Evolutionary conservation across 2,888 invertebrate species (phyloP), one percentile per base, ranked within the genome.

Genomic region (Tubulanus polymorphus): DNA sequence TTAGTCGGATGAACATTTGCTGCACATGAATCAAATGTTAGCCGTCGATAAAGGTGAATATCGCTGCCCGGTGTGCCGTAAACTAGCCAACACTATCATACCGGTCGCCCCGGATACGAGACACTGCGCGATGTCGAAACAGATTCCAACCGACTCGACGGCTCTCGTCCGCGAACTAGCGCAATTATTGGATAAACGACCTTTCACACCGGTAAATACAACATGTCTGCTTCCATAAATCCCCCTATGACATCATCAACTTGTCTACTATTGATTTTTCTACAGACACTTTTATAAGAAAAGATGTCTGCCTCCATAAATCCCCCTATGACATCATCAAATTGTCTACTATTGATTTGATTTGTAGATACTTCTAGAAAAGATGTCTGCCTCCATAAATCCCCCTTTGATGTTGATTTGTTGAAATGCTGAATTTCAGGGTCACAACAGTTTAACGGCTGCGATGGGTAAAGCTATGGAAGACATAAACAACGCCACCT

Each of bases 21-120:
- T 53, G 29, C 46, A 29, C n/a, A 27, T 28, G 2, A 46, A 27
- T 3, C 65, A 88, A 69, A 85, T 82, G 35, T 76, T 72, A 37
- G 69, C 79, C 50, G 72, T 72, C 58, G 66, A 58, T 56, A 74
- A 72, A 52, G 72, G 70, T 51, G 95, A 96, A 83, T 96, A 92
- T 82, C 86, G 89, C 67, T 96, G 96, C 81, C 96, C 96, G 27
- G 84, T 96, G 63, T 97, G 96, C 80, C 86, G 96, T 15, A 94
- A 95, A 81, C 79, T 91, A 53, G 89, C 91, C 0, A 93, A 93
- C 80, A 89, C 91, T 10, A 91, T 94, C 69, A 83, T 96, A 70
- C 96, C 83, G 1, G 69, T 78, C 30, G 54, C 72, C 20, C 75
- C 75, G 0, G 70, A 72, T 48, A 70, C 69, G 30, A 70, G 66